phyloP scores from a whole-genome alignment of 1,140 invertebrate species.

The Pseudomyrmex concolor region DNA sequence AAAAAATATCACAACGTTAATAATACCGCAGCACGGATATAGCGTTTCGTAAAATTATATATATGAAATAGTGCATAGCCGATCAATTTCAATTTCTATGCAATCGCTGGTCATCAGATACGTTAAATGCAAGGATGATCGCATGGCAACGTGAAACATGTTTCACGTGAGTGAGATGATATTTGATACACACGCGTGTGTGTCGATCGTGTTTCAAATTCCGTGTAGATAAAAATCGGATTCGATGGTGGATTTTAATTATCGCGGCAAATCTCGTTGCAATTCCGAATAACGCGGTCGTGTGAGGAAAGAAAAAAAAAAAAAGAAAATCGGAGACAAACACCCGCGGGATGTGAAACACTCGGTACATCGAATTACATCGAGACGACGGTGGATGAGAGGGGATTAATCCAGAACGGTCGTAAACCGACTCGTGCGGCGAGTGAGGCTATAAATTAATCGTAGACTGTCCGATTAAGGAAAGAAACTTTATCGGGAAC shows the following conservation, averaged over 20 bases:
- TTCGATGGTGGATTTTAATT: constrained; percentile 3
- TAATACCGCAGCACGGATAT: background rate
- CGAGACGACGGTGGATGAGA: constrained; percentile 33
- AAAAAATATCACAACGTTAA: background rate
- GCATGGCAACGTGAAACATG: constrained; percentile 13
- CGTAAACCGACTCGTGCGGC: constrained; percentile 23
- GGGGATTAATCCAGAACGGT: constrained; percentile 32
- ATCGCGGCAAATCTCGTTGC: constrained; percentile 22
- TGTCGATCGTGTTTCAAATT: constrained; percentile 70
- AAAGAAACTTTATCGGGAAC: constrained; percentile 45
- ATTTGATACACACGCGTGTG: constrained; percentile 25
- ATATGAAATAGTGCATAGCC: background rate
- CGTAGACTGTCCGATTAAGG: constrained; percentile 21
- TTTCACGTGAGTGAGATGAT: background rate
- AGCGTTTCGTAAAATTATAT: constrained; percentile 25
- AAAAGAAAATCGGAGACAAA: background rate
- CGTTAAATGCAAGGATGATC: constrained; percentile 27
- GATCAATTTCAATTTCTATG: constrained; percentile 20
- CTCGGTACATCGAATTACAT: constrained; percentile 23
- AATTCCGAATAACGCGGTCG: background rate
- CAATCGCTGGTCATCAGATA: constrained; percentile 18
- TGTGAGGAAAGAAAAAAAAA: background rate
- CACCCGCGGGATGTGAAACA: constrained; percentile 8
- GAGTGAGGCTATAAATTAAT: constrained; percentile 49
- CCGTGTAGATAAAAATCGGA: no score